Conservation (phyloP, 2,797 vertebrate genomes). For the Peromyscus eremicus region DNA sequence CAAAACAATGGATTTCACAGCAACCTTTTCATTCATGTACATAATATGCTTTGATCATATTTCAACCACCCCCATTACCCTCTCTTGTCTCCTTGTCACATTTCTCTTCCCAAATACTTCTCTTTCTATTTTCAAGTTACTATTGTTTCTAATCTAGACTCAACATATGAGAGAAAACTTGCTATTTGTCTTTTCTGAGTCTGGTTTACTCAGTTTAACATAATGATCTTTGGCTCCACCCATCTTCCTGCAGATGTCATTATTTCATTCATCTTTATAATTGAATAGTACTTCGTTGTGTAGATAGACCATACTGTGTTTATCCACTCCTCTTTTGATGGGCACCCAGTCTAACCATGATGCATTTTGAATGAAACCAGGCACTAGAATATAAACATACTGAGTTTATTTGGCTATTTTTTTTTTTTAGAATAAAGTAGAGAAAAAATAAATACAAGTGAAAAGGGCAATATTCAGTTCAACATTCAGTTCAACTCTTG, state of each 20-base stretch:
- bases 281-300: neutral
- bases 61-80: neutral
- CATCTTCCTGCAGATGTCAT: neutral
- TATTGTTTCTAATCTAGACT: neutral
- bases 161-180: neutral
- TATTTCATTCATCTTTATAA: neutral
- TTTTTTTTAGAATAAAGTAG: neutral
- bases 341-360: neutral
- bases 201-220: neutral
- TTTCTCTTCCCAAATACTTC: neutral
- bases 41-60: neutral
- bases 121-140: neutral
- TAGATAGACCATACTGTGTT: neutral
- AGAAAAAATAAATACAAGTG: neutral
- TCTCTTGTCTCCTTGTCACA: neutral
- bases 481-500: conserved; percentile 7
- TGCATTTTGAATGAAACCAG: conserved; percentile 34
- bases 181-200: neutral
- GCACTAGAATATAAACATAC: neutral
- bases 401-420: neutral
- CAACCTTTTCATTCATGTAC: neutral
- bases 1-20: neutral
- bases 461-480: conserved; percentile 17
- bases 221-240: neutral
- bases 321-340: neutral